Evolutionary conservation across 2,113 vertebrate genomes (phyloP).

Genomic region (Peromyscus leucopus): DNA sequence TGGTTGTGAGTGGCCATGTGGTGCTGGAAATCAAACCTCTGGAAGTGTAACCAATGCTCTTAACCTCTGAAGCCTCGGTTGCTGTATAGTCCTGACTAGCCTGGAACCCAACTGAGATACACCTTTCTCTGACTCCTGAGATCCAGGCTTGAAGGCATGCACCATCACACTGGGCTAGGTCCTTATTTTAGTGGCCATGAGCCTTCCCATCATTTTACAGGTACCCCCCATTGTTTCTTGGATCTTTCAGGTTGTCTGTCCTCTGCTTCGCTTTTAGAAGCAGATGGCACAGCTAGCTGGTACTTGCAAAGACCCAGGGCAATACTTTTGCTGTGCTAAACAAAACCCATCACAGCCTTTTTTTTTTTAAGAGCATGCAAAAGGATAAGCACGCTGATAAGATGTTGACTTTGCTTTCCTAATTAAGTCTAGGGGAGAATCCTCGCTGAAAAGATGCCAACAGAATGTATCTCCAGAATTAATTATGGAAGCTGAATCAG

Average conservation of each 20-base stretch:
- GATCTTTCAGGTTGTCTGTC: background rate
- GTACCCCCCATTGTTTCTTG: background rate
- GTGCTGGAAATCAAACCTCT: background rate
- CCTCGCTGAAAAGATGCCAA: constrained; percentile 31
- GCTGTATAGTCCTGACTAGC: background rate
- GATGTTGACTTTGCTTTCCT: constrained; percentile 27
- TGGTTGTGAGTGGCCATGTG: background rate
- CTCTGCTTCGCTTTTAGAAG: background rate
- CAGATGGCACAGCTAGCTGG: background rate
- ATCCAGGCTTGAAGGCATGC: background rate
- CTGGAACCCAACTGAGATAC: background rate
- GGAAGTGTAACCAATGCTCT: background rate
- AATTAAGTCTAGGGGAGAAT: constrained; percentile 66
- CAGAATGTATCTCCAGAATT: constrained; percentile 24
- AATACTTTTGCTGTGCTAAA: background rate
- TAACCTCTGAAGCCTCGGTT: background rate
- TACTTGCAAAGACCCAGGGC: background rate
- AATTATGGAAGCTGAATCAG: constrained; percentile 39
- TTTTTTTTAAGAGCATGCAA: background rate
- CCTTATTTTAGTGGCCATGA: background rate
- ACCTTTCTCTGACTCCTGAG: background rate
- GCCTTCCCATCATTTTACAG: background rate
- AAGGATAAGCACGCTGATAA: background rate
- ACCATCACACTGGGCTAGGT: background rate
- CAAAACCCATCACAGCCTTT: background rate